Percentiles rank a stretch among this genome's conserved stretches.
Conservation (phyloP, 1,140 invertebrate species). For the Orchesella cincta region DNA sequence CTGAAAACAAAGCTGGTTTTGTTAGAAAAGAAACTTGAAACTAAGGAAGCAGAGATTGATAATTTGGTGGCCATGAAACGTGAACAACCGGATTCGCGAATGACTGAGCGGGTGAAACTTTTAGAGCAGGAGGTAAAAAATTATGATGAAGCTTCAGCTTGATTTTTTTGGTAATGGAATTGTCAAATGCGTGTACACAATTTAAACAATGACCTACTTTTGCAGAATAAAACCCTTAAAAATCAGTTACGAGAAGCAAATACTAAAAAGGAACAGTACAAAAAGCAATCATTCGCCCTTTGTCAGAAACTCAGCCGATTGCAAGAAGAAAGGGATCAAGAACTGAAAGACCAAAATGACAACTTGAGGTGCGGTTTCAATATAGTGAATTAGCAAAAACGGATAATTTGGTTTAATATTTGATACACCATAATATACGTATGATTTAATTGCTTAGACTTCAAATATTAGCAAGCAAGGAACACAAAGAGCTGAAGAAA, state of each 20-base stretch:
- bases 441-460: slow-evolving; percentile 27
- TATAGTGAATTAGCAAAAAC: too few species aligned
- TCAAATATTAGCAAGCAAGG: slow-evolving; percentile 35
- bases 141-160: background rate
- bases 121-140: slow-evolving; percentile 39
- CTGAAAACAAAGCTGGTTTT: slow-evolving; percentile 17
- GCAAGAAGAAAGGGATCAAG: slow-evolving; percentile 20
- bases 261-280: slow-evolving; percentile 26
- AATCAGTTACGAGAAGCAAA: slow-evolving; percentile 26
- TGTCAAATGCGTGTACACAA: too few species aligned
- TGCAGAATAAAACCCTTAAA: slow-evolving; percentile 30
- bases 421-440: background rate
- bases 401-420: too few species aligned
- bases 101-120: background rate
- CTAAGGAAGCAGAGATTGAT: slow-evolving; percentile 29
- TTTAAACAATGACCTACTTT: background rate
- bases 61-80: background rate
- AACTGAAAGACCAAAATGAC: slow-evolving; percentile 41
- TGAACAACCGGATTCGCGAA: slow-evolving; percentile 26
- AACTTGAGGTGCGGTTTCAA: slow-evolving; percentile 36
- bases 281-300: slow-evolving; percentile 25
- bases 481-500: slow-evolving; percentile 40
- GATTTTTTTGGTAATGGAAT: too few species aligned
- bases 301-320: background rate
- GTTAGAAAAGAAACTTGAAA: slow-evolving; percentile 35